Base-by-base conservation (phyloP, 2,888 invertebrate species). In the Hypercompe scribonia region DNA sequence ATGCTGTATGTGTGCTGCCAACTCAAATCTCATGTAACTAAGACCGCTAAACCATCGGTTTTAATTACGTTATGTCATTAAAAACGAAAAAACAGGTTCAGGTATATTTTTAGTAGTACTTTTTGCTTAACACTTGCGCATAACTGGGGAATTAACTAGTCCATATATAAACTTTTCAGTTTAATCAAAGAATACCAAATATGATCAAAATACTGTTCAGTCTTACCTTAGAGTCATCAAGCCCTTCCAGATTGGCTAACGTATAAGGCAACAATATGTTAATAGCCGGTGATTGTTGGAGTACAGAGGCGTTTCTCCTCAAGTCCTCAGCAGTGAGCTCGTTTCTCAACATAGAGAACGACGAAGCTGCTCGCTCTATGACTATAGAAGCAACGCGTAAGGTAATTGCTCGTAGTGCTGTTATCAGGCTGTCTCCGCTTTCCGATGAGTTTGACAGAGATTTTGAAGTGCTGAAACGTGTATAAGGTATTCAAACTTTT, bases 261-360 rank as follows among this genome's bases (percentile, higher is more conserved):
- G 98, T 97, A 77, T 98, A 96, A 0, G 99, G 99, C 83, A 99
- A 91, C 66, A 99, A 95, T 0, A 97, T 98, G 58, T 97, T 98
- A 88, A 98, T 97, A 81, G 96, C 97, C 70, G 96, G 95, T 10
- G 95, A 93, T n/a, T 90, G 87, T 68, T 95, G 93, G 76, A 95
- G 80, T 67, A 91, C 91, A 0, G 88, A 68, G 0, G 91, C 90
- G 78, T 93, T 93, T 33, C 94, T 85, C 18, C 90, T 81, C 80
- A 95, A 80, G 65, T 95, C 94, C 69, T 95, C 96, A 1, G 95
- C 92, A 0, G 96, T 94, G 46, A 96, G 90, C 75, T 97, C 97
- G 89, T 97, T 97, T 65, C 98, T 96, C 0, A 98, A 97, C 70
- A 97, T 91, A n/a, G 97, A 97, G 85, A 99, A 96, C 72, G 99